Conservation (phyloP, 2,888 invertebrate species). For the Ceraclea dissimilis region DNA sequence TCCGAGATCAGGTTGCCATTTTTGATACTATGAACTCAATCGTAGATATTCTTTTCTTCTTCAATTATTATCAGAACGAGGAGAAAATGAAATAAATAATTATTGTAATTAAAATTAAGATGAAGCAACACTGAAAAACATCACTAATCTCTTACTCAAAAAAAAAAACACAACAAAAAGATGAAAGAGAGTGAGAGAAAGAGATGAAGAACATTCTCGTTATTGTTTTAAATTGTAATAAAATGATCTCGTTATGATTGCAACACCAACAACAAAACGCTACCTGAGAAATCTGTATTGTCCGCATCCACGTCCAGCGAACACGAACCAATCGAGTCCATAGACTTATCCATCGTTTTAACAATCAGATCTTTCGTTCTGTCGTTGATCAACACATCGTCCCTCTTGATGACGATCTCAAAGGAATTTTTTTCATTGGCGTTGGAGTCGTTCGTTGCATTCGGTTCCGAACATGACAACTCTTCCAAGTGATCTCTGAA, state of each 20-base stretch:
- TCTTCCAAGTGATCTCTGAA: conserved; percentile 8
- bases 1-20: no score
- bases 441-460: not conserved
- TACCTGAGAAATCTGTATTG: conserved; percentile 69
- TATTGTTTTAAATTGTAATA: not conserved
- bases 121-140: no score
- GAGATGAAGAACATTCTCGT: not conserved
- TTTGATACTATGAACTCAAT: no score
- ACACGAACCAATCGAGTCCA: conserved; percentile 82
- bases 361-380: conserved; percentile 39
- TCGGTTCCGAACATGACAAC: not conserved
- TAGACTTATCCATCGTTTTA: conserved; percentile 64
- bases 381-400: conserved; percentile 37
- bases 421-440: conserved; percentile 27
- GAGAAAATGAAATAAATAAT: no score
- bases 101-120: no score
- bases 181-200: not conserved
- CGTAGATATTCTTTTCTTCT: no score
- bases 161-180: not conserved
- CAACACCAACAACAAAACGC: not conserved
- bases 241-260: conserved; percentile 22
- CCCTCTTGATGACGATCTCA: conserved; percentile 44
- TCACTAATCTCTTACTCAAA: no score
- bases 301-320: conserved; percentile 74
- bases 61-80: no score